Percentiles rank a stretch among this genome's conserved stretches.
phyloP scores from a whole-genome alignment of 2,797 vertebrate species.

The Microctenopoma lineatum region DNA sequence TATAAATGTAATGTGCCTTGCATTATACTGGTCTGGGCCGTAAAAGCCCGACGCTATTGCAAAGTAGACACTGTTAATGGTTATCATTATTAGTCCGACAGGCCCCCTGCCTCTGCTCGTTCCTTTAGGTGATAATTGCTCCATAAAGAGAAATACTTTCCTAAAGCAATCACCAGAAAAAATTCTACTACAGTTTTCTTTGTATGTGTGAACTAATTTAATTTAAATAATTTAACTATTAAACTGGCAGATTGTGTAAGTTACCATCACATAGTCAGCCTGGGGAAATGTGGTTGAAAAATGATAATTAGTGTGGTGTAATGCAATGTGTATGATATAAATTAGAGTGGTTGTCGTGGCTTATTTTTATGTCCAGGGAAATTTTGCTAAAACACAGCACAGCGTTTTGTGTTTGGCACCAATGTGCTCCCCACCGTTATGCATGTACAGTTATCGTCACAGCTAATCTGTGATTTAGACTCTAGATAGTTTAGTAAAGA shows the following conservation, averaged over 20 bases:
- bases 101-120: conserved; percentile 63
- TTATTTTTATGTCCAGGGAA: conserved; percentile 71
- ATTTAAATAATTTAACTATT: too few relatives aligned
- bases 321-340: conserved; percentile 57
- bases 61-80: conserved; percentile 77
- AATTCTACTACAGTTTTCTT: conserved; percentile 64
- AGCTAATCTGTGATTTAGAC: conserved; percentile 37
- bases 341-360: conserved; percentile 52
- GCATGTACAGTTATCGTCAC: conserved; percentile 46
- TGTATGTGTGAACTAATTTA: conserved; percentile 34
- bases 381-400: conserved; percentile 45
- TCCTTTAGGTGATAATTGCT: conserved; percentile 79
- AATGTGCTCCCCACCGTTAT: conserved; percentile 25
- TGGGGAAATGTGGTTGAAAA: conserved; percentile 63
- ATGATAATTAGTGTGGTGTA: conserved; percentile 70
- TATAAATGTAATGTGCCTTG: conserved; percentile 47
- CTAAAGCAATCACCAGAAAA: conserved; percentile 64
- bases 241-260: neutral
- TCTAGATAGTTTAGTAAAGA: neutral
- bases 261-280: conserved; percentile 61
- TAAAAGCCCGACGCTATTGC: conserved; percentile 58
- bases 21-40: conserved; percentile 45
- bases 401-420: conserved; percentile 59
- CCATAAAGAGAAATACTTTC: conserved; percentile 78
- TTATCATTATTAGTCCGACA: conserved; percentile 74